These are phyloP conservation scores for Leptothorax acervorum DNA, from an alignment of 2,888 invertebrate genomes.

Conservation along the genomic window DNA sequence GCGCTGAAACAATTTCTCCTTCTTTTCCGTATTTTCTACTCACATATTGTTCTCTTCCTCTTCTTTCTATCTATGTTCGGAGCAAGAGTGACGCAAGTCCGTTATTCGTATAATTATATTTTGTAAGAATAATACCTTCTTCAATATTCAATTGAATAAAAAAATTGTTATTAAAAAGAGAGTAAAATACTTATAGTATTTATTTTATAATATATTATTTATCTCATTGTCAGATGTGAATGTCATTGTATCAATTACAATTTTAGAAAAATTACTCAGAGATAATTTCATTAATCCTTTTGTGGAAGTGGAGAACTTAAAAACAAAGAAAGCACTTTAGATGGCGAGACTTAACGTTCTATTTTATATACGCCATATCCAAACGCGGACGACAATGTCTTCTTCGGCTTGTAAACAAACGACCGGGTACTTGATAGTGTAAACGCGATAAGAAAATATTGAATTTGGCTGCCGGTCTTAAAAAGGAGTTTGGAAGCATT, in stretches of 20 bases:
- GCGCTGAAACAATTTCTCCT: background rate
- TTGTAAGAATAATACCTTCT: background rate
- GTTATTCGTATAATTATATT: background rate
- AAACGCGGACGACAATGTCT: conserved; percentile 17
- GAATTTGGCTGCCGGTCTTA: conserved; percentile 56
- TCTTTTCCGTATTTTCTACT: background rate
- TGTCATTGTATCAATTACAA: background rate
- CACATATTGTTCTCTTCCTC: background rate
- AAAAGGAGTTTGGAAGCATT: conserved; percentile 4
- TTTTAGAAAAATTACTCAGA: background rate
- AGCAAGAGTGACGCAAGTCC: background rate
- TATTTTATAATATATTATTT: background rate
- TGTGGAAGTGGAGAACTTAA: background rate
- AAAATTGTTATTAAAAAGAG: background rate
- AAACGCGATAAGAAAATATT: conserved; percentile 76
- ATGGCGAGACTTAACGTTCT: background rate
- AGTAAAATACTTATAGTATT: background rate
- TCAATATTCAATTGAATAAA: background rate
- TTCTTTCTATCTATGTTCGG: background rate
- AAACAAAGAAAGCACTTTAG: background rate
- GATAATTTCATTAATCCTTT: conserved; percentile 1
- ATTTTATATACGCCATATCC: conserved; percentile 9
- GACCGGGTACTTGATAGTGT: conserved; percentile 63
- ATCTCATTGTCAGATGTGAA: background rate
- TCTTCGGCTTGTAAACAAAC: conserved; percentile 63